phyloP scores from a whole-genome alignment of 2,888 invertebrate genomes.

The Agriopis marginaria region DNA sequence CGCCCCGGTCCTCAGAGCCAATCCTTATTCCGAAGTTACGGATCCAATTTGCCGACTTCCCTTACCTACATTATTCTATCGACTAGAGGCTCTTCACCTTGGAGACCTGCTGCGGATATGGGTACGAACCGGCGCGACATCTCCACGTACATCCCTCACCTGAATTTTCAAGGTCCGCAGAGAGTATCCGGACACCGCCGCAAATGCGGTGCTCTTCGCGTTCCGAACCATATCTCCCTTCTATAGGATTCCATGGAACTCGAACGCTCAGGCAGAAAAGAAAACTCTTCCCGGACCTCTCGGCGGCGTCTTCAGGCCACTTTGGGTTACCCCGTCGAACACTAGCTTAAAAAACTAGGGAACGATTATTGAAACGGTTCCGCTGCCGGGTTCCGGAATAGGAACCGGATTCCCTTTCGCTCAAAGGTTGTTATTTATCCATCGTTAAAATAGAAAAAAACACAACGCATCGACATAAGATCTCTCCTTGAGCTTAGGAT shows the following conservation, averaged over 20 bases:
- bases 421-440: slow-evolving; percentile 69
- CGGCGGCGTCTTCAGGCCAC: slow-evolving; percentile 86
- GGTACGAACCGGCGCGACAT: slow-evolving; percentile 85
- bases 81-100: slow-evolving; percentile 90
- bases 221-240: slow-evolving; percentile 83
- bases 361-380: slow-evolving; percentile 74
- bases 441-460: slow-evolving; percentile 54
- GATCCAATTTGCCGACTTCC: slow-evolving; percentile 90
- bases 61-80: slow-evolving; percentile 88
- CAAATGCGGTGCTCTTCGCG: slow-evolving; percentile 63
- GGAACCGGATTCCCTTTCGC: slow-evolving; percentile 85
- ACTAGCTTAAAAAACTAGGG: slow-evolving; percentile 39
- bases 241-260: slow-evolving; percentile 80
- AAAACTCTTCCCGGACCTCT: slow-evolving; percentile 82
- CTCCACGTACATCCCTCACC: slow-evolving; percentile 65
- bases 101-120: slow-evolving; percentile 92
- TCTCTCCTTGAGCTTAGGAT: slow-evolving; percentile 86
- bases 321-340: slow-evolving; percentile 71
- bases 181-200: slow-evolving; percentile 64
- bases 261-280: slow-evolving; percentile 81
- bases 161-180: slow-evolving; percentile 70
- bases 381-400: slow-evolving; percentile 87
- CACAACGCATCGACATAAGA: slow-evolving; percentile 71
- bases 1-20: slow-evolving; percentile 90
- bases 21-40: slow-evolving; percentile 90